Base-by-base conservation (phyloP, 2,888 invertebrate species). In the Cerceris ruficornis region DNA sequence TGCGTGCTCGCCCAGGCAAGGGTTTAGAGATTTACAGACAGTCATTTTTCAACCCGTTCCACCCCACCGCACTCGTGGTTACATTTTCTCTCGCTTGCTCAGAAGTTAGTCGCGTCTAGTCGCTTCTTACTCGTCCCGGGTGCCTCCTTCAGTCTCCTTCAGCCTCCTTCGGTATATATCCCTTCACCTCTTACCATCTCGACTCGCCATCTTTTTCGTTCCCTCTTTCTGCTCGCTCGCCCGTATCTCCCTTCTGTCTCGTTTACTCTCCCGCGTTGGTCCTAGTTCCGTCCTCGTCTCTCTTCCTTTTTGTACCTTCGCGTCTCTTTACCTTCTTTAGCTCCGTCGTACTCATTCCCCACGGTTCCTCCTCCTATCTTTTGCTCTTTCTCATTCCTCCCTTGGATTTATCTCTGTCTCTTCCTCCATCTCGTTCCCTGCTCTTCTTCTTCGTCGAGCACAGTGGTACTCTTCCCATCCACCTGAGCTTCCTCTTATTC, bases 91-190 rank as follows among this genome's bases (percentile, higher is more conserved):
- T 59, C 72, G 54, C 62, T 81, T 50, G 41, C 58, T 64, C 73
- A 62, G 75, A 65, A 85, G 77, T 85, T 78, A 76, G 85, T 87
- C 72, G 81, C 81, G 81, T 84, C 86, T 86, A 84, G 78, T 81
- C 84, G 71, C 71, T 73, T 84, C 73, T 81, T 83, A 71, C 75
- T 77, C 75, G 77, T 71, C 75, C 72, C 14, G 75, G 71, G 46
- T 75, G 72, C 69, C 72, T 82, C 68, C 66, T 69, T 67, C 64
- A 60, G 58, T 61, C 14, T 28, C 28, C 64, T 57, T 58, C 57
- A 42, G 15, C 52, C 57, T 65, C 70, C 59, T 70, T 57, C 69
- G 39, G 55, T 49, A 42, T 72, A 28, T 28, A 28, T 28, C 28
- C 28, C 28, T 65, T 73, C 68, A 42, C 68, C 68, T 60, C 55